Evolutionary conservation across 2,888 invertebrate genomes (phyloP).

Genomic region (Macaria notata): DNA sequence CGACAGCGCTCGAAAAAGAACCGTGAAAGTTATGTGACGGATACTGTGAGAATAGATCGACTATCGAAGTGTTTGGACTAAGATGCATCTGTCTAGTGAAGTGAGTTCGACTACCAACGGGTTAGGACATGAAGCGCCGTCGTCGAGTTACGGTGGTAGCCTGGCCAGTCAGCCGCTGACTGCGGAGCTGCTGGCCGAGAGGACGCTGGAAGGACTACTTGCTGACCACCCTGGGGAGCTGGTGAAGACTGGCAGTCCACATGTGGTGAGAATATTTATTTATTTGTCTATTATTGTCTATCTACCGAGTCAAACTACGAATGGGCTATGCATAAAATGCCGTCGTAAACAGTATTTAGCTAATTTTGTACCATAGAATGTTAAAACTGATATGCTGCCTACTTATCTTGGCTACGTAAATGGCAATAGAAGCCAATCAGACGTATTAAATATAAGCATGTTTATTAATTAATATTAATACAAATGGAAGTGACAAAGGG

Average conservation of each 20-base stretch:
- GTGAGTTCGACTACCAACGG: constrained; percentile 87
- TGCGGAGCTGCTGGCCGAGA: constrained; percentile 91
- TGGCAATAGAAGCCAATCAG: too few relatives aligned
- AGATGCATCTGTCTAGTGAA: constrained; percentile 91
- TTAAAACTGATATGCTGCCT: too few relatives aligned
- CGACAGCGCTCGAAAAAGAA: constrained; percentile 25
- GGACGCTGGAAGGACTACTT: constrained; percentile 91
- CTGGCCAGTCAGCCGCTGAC: constrained; percentile 85
- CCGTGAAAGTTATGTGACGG: constrained; percentile 63
- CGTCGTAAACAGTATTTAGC: too few relatives aligned
- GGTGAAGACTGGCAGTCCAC: constrained; percentile 96
- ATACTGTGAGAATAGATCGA: constrained; percentile 46
- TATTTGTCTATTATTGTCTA: not conserved
- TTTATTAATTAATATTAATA: too few relatives aligned
- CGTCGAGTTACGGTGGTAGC: constrained; percentile 67
- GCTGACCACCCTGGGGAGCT: constrained; percentile 96
- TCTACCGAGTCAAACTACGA: too few relatives aligned
- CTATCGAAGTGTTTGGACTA: constrained; percentile 38
- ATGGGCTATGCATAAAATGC: too few relatives aligned
- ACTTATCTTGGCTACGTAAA: too few relatives aligned
- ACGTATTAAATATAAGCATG: too few relatives aligned
- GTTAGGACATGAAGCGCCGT: constrained; percentile 74
- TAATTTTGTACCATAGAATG: too few relatives aligned
- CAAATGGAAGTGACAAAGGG: too few relatives aligned
- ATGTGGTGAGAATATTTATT: constrained; percentile 85